Conservation (phyloP, 2,113 vertebrate genomes). For the Nothobranchius furzeri region DNA sequence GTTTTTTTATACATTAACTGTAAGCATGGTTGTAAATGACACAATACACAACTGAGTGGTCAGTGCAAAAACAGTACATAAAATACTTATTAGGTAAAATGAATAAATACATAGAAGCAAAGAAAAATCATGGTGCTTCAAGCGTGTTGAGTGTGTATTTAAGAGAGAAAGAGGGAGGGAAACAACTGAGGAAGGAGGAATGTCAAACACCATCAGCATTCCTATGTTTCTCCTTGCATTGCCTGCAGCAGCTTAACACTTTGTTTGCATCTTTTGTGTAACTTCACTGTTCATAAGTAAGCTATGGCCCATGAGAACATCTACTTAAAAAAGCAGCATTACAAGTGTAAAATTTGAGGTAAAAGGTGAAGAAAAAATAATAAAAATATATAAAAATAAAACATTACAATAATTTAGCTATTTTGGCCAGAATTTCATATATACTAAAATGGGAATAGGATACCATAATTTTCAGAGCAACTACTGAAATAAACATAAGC, state of each 20-base stretch:
- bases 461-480: neutral
- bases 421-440: conserved; percentile 1
- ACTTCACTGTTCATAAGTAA: conserved; percentile 60
- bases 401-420: conserved; percentile 1
- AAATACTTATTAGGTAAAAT: neutral
- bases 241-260: conserved; percentile 75
- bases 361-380: neutral
- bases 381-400: neutral
- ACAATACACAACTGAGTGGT: neutral
- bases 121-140: conserved; percentile 17
- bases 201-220: conserved; percentile 85
- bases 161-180: conserved; percentile 32
- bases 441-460: neutral
- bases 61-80: neutral
- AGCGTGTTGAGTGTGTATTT: conserved; percentile 9
- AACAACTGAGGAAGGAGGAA: conserved; percentile 68
- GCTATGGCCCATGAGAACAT: conserved; percentile 35
- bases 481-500: neutral
- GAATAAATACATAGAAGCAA: neutral
- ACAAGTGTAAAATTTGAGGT: conserved; percentile 16
- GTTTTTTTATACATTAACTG: neutral
- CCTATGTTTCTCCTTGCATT: conserved; percentile 75
- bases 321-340: conserved; percentile 26
- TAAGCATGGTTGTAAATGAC: neutral
- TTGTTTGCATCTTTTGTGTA: conserved; percentile 69